Base-by-base conservation (phyloP, 2,888 invertebrate species). In the Leptogaster cylindrica region DNA sequence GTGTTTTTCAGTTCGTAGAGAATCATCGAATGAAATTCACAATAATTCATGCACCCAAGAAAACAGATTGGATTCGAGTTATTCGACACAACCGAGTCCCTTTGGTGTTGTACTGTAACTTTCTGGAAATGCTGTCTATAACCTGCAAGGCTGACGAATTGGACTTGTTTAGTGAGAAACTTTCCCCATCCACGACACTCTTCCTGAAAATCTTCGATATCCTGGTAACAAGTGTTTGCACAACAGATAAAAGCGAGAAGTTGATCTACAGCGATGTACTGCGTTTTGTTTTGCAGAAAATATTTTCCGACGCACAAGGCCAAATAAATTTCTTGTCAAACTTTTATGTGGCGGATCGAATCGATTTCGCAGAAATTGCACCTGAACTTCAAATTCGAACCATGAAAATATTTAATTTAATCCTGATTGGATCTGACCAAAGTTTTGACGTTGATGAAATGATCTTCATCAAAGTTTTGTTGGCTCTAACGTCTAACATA, bases 271-370 rank as follows among this genome's bases (percentile, higher is more conserved):
- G 72, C 0, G 72, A 70, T 2, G 70, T 74, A 0, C 69, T 80
- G 2, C 82, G 84, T 71, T 79, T 80, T 58, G 79, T 86, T 20
- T 74, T 87, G 0, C 76, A 82, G 25, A 79, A 79, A 64, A 79
- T 83, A n/a, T n/a, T n/a, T n/a, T n/a, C n/a, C n/a, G n/a, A n/a
- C n/a, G n/a, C n/a, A n/a, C n/a, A n/a, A n/a, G n/a, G n/a, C n/a
- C n/a, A n/a, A n/a, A n/a, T 86, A 3, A 82, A 85, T 18, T 86
- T 87, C 64, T 76, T 88, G 0, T 82, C 84, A 0, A 87, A 87
- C 73, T 83, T 87, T 72, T 84, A 84, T 44, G 81, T 84, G 46
- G 74, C 76, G 36, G 72, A 74, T 71, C 71, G 44, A 68, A 69
- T 14, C 8, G 20, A 58, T 0, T 52, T 71, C 1, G 52, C 74